These are phyloP conservation scores for Stegodyphus dumicola DNA, from an alignment of 1,140 invertebrate species.

Conservation along the genomic window DNA sequence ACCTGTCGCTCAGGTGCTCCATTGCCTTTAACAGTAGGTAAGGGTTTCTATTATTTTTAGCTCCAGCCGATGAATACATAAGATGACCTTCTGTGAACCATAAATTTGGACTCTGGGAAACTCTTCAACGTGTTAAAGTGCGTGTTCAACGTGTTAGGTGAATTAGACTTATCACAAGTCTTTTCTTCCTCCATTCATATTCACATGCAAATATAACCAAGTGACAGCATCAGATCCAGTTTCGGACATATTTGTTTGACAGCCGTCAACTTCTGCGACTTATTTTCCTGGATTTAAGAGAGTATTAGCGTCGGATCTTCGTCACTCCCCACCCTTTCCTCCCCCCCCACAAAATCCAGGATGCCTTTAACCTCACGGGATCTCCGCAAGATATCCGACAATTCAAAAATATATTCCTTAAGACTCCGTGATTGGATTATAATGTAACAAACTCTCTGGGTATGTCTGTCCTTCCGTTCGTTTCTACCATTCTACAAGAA, in stretches of 20 bases:
- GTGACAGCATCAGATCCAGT: neutral
- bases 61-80: too few relatives aligned
- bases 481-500: slow-evolving; percentile 4
- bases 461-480: slow-evolving; percentile 10
- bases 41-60: too few relatives aligned
- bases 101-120: too few relatives aligned
- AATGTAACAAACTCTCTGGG: slow-evolving; percentile 29
- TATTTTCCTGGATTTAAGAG: neutral
- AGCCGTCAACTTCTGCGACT: slow-evolving; percentile 40
- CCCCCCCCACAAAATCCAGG: neutral
- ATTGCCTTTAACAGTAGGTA: too few relatives aligned
- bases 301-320: slow-evolving; percentile 9
- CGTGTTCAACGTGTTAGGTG: too few relatives aligned
- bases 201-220: slow-evolving; percentile 37
- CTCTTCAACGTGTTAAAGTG: too few relatives aligned
- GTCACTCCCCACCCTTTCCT: neutral
- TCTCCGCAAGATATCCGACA: neutral
- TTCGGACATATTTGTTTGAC: neutral
- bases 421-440: slow-evolving; percentile 47
- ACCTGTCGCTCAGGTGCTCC: too few relatives aligned
- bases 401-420: neutral
- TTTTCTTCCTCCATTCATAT: neutral
- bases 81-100: too few relatives aligned
- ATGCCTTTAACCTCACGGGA: slow-evolving; percentile 27
- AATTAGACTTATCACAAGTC: too few relatives aligned